phyloP scores from a whole-genome alignment of 2,797 vertebrate species.

The Rhadinocentrus ornatus region DNA sequence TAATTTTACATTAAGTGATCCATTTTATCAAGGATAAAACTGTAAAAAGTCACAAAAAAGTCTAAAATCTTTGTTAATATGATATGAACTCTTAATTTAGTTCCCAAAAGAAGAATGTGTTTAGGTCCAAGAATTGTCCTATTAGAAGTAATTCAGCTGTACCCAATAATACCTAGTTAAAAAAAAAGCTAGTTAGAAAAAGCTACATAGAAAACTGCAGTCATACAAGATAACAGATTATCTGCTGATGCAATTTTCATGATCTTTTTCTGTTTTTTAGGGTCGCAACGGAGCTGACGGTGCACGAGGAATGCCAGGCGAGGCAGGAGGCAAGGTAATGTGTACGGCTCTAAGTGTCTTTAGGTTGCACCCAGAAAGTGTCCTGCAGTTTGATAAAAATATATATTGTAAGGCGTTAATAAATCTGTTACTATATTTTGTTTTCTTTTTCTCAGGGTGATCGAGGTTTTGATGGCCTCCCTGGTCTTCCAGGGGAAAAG shows the following conservation, averaged over 20 bases:
- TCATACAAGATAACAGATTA: constrained; percentile 26
- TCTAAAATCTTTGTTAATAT: constrained; percentile 12
- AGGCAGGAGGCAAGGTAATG: constrained; percentile 91
- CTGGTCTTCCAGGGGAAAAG: constrained; percentile 86
- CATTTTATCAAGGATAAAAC: constrained; percentile 1
- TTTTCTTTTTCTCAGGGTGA: constrained; percentile 77
- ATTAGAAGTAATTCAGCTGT: constrained; percentile 55
- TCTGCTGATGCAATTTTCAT: constrained; percentile 33
- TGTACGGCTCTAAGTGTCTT: not conserved
- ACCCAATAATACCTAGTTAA: constrained; percentile 27
- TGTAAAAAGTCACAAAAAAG: constrained; percentile 3
- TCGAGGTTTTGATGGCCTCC: constrained; percentile 85
- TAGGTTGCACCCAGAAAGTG: not conserved
- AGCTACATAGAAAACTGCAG: constrained; percentile 21
- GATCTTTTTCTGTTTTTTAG: constrained; percentile 72
- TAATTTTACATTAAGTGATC: constrained; percentile 8
- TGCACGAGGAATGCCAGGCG: constrained; percentile 95
- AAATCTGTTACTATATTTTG: not conserved
- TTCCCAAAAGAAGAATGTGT: constrained; percentile 10
- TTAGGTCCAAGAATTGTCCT: constrained; percentile 38
- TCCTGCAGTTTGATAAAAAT: not conserved
- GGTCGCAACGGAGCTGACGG: constrained; percentile 95
- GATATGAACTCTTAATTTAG: not conserved
- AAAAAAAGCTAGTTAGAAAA: constrained; percentile 28
- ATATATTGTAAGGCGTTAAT: not conserved